Evolutionary conservation across 2,888 invertebrate species (phyloP).

Genomic region (Acleris laterana): DNA sequence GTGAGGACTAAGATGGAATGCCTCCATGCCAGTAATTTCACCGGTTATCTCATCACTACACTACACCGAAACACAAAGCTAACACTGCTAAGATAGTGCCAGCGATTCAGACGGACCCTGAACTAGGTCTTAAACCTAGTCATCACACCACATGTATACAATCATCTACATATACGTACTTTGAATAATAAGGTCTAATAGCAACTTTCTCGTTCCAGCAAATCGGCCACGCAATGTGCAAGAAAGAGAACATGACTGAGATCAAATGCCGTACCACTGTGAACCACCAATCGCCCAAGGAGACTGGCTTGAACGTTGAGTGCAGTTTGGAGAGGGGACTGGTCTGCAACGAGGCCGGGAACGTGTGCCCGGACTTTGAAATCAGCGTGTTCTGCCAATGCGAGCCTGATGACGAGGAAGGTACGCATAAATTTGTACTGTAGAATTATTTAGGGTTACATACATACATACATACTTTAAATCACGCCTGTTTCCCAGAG

Average conservation of each 20-base stretch:
- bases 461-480: too few species aligned
- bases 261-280: slow-evolving; percentile 91
- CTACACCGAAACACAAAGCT: too few species aligned
- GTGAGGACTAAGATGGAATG: too few species aligned
- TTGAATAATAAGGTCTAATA: neutral
- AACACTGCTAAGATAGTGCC: too few species aligned
- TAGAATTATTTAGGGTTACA: too few species aligned
- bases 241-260: slow-evolving; percentile 85
- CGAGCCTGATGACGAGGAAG: slow-evolving; percentile 51
- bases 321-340: slow-evolving; percentile 91
- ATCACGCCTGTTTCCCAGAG: too few species aligned
- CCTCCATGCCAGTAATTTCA: too few species aligned
- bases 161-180: neutral
- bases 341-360: slow-evolving; percentile 82
- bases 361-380: slow-evolving; percentile 91
- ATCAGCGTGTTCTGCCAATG: slow-evolving; percentile 89
- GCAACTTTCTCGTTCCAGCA: slow-evolving; percentile 50
- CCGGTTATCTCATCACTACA: too few species aligned
- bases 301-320: slow-evolving; percentile 89
- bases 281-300: slow-evolving; percentile 85
- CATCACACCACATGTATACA: too few species aligned
- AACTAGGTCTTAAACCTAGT: too few species aligned
- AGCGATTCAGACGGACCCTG: too few species aligned
- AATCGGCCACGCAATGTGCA: slow-evolving; percentile 84
- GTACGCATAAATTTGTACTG: too few species aligned